phyloP scores from a whole-genome alignment of 2,797 vertebrate genomes.

The Neostethus bicornis region DNA sequence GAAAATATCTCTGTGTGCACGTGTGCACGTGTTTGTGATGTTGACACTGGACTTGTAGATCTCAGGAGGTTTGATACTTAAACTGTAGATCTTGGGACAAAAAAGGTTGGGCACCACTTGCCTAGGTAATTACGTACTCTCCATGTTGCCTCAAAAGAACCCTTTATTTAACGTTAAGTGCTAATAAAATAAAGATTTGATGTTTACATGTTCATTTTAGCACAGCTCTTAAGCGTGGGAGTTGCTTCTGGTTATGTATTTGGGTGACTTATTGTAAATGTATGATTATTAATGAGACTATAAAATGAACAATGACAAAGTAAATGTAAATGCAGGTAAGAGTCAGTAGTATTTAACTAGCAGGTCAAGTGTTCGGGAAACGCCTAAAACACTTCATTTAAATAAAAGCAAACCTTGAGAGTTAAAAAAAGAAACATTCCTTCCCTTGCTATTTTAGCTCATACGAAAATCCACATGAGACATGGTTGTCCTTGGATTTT shows the following conservation, averaged over 20 bases:
- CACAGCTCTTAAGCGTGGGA: constrained; percentile 37
- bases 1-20: too few relatives aligned
- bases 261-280: constrained; percentile 26
- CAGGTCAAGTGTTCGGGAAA: constrained; percentile 72
- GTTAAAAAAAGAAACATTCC: constrained; percentile 78
- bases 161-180: constrained; percentile 61
- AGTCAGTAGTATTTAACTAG: constrained; percentile 79
- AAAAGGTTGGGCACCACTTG: too few relatives aligned
- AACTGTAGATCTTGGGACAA: too few relatives aligned
- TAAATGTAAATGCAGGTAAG: constrained; percentile 67
- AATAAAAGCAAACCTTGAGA: constrained; percentile 75
- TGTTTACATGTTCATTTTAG: constrained; percentile 32
- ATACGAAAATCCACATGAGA: constrained; percentile 52
- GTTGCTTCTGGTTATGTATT: constrained; percentile 45
- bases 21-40: too few relatives aligned
- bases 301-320: constrained; percentile 61
- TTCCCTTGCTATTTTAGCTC: constrained; percentile 63
- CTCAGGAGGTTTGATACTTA: too few relatives aligned
- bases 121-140: too few relatives aligned
- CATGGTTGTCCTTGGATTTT: constrained; percentile 28
- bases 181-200: constrained; percentile 46
- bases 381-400: constrained; percentile 68
- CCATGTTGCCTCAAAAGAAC: constrained; percentile 50
- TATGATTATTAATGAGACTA: constrained; percentile 54
- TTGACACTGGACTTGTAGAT: too few relatives aligned